A percentile compares a stretch with the other conserved stretches of the same genome.
Evolutionary conservation across 1,140 invertebrate genomes (phyloP).

Genomic region (Ceratosolen fusciceps): DNA sequence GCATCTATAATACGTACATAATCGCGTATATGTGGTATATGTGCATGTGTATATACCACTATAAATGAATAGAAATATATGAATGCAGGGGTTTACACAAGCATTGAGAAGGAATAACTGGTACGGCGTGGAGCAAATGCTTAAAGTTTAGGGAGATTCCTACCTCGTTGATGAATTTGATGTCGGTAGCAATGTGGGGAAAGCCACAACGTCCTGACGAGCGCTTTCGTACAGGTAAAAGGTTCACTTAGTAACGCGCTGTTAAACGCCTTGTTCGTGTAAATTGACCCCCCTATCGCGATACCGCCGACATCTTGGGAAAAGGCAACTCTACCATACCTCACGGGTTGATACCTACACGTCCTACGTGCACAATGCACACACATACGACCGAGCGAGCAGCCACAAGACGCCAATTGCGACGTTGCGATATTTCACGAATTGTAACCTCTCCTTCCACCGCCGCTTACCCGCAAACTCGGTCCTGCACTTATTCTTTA

Average conservation of each 20-base stretch:
- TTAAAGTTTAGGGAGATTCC: background rate
- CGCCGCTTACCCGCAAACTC: background rate
- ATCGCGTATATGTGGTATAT: background rate
- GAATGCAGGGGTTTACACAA: conserved; percentile 9
- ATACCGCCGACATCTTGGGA: conserved; percentile 47
- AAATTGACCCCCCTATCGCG: conserved; percentile 26
- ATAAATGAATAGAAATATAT: conserved; percentile 5
- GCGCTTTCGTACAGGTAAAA: background rate
- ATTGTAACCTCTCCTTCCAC: conserved; percentile 9
- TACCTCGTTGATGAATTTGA: conserved; percentile 4
- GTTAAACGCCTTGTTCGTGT: conserved; percentile 11
- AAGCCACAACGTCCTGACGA: background rate
- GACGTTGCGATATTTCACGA: conserved; percentile 60
- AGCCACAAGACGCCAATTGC: conserved; percentile 60
- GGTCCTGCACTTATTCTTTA: background rate
- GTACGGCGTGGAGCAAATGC: background rate
- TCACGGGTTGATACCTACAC: conserved; percentile 6
- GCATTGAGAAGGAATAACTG: background rate
- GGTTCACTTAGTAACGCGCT: background rate
- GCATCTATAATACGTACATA: background rate
- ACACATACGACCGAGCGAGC: conserved; percentile 1
- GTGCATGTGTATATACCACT: background rate
- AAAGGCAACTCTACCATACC: conserved; percentile 16
- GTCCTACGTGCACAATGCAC: background rate
- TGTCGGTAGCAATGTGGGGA: background rate